Base-by-base conservation (phyloP, 2,888 invertebrate species). In the Diogma glabrata region DNA sequence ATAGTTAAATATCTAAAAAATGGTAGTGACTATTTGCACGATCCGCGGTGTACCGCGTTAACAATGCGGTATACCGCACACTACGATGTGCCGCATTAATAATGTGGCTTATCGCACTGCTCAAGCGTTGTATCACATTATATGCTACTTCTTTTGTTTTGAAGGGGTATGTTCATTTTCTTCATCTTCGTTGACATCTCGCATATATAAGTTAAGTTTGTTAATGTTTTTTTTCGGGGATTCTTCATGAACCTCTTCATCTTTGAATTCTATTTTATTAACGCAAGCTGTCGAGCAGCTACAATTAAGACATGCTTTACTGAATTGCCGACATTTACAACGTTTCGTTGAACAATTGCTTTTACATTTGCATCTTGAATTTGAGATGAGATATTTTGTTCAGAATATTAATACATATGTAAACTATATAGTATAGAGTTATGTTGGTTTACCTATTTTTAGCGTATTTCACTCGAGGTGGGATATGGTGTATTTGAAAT, bases 241-340 rank as follows among this genome's bases (percentile, higher is more conserved):
- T 10, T 51, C 49, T 19, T 28, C 20, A n/a, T 20, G 22, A 14
- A 51, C 40, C 6, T 50, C 17, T 3, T 50, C 33, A 5, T 26
- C 49, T 17, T 28, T 60, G 20, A 58, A 58, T n/a, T 55, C 56
- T 24, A 51, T 40, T 52, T 56, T 64, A 55, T 74, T 74, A 33
- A 61, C 53, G 54, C 75, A 82, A 1, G 65, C 58, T 7, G 64
- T 67, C 57, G 70, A 69, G 54, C 82, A 82, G 47, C 75, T 72
- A 58, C 82, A 82, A 1, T 69, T 17, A 0, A 67, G 61, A 59
- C 82, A 82, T 1, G 62, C 61, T 30, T 58, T 57, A 3, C 64
- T 67, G 2, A 71, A 60, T 65, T 78, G 81, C 5, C 75, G 71
- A 56, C 82, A 83, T 16, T 76, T 72, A 64, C 83, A 83, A 49